Evolutionary conservation across 2,797 vertebrate genomes (phyloP), one percentile per base, ranked within the genome.

Genomic region (Xenentodon cancila): DNA sequence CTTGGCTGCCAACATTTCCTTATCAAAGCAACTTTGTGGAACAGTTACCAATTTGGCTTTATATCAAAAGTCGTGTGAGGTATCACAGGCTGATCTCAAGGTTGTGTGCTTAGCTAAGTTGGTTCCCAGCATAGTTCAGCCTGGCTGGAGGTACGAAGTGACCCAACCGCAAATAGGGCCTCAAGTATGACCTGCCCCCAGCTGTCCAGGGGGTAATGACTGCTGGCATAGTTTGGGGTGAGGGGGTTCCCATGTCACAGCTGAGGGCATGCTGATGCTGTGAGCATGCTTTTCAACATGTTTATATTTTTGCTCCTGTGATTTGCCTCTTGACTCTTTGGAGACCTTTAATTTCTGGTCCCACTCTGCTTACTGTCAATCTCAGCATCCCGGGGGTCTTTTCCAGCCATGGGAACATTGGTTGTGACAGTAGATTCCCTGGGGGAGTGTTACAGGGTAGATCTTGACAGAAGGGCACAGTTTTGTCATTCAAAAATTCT

Each of bases 361-460:
- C 79, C 86, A 60, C 72, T 86, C 78, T 73, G 78, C 72, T 81
- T 59, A 49, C 79, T 90, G 87, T 92, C 89, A 90, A 84, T 88
- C 84, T 81, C 47, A 0, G 16, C 65, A 43, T 83, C 75, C 84
- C 5, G 66, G 71, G 79, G 86, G 75, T 84, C 66, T 34, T 65
- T 75, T 79, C 61, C 58, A 78, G 86, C 81, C 89, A 90, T 91
- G 91, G 88, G 91, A 93, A 92, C 82, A 73, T 61, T 70, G 68
- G 76, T 78, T 64, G 49, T 80, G 79, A 88, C 82, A 87, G 67
- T 56, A 30, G 67, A 70, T 53, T 75, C 82, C 79, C 65, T 17
- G 8, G 78, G 69, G 68, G 52, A 59, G 13, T 27, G 59, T 49
- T 44, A 61, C 74, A 50, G 73, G 45, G 68, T 78, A 59, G 65